Conservation (phyloP, 2,113 vertebrate genomes). For the Psittacara wagleri region DNA sequence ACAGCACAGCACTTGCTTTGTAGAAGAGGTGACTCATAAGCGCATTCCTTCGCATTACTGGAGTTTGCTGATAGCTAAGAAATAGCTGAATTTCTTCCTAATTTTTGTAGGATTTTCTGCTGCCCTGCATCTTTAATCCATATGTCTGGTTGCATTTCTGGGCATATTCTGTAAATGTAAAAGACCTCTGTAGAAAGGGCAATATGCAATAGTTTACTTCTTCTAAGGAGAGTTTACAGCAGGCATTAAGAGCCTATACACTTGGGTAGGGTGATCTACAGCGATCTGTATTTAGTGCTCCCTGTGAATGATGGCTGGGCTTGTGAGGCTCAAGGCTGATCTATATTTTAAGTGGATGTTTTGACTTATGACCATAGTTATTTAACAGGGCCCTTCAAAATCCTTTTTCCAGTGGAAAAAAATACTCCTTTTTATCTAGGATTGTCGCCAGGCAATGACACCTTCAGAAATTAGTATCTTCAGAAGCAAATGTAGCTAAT, state of each 20-base stretch:
- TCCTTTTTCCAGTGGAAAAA: constrained; percentile 25
- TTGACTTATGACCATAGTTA: constrained; percentile 42
- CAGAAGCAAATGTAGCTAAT: neutral
- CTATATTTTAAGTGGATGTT: constrained; percentile 48
- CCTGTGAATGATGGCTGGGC: constrained; percentile 5
- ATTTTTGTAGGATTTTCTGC: neutral
- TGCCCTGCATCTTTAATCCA: neutral
- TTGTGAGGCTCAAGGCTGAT: constrained; percentile 32
- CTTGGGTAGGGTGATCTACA: neutral
- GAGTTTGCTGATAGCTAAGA: neutral
- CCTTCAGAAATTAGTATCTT: constrained; percentile 27
- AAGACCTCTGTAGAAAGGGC: neutral
- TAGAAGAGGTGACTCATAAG: neutral
- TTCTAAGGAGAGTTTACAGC: neutral
- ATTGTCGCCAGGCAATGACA: constrained; percentile 27
- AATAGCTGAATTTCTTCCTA: neutral
- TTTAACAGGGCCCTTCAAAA: constrained; percentile 29
- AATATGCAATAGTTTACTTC: neutral
- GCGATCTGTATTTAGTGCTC: constrained; percentile 1
- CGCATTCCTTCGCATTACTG: fast-evolving
- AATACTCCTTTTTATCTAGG: constrained; percentile 19
- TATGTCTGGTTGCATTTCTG: neutral
- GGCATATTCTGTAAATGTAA: neutral
- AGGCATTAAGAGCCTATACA: neutral
- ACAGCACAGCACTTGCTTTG: neutral